phyloP scores from a whole-genome alignment of 2,888 invertebrate genomes.

The Micoletzkya japonica region DNA sequence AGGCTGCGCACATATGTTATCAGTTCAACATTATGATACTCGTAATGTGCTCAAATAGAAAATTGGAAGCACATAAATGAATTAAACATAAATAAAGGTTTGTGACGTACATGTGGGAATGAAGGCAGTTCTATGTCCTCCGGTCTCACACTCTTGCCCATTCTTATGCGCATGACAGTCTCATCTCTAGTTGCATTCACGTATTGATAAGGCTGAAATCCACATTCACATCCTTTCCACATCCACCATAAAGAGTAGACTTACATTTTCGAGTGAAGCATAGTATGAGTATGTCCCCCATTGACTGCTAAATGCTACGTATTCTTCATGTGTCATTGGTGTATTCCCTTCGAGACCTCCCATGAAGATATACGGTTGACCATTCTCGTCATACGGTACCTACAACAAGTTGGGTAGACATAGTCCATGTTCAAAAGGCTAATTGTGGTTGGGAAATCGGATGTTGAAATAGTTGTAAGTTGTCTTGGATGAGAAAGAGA shows the following conservation, averaged over 20 bases:
- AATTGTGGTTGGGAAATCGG: too few relatives aligned
- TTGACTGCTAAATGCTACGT: conserved; percentile 19
- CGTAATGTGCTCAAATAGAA: too few relatives aligned
- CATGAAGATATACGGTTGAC: conserved; percentile 29
- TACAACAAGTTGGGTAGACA: conserved; percentile 4
- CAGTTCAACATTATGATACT: too few relatives aligned
- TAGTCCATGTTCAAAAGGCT: too few relatives aligned
- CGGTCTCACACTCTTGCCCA: conserved; percentile 25
- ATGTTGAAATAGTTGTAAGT: too few relatives aligned
- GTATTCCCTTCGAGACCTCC: conserved; percentile 27
- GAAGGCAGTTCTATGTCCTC: conserved; percentile 27
- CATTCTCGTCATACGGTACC: conserved; percentile 28
- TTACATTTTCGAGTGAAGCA: conserved; percentile 25
- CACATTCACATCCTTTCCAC: neutral
- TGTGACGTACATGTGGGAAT: conserved; percentile 24
- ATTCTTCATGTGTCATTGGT: conserved; percentile 31
- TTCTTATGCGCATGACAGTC: conserved; percentile 20
- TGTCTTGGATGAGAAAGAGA: neutral
- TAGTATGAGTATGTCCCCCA: conserved; percentile 26
- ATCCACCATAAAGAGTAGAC: neutral
- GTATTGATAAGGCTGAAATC: conserved; percentile 24
- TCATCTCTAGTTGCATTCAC: conserved; percentile 14
- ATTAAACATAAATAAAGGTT: too few relatives aligned
- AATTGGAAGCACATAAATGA: too few relatives aligned
- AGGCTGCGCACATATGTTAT: too few relatives aligned